These are phyloP conservation scores for Leptopilina myrica DNA, from an alignment of 2,888 invertebrate genomes.

Conservation along the genomic window DNA sequence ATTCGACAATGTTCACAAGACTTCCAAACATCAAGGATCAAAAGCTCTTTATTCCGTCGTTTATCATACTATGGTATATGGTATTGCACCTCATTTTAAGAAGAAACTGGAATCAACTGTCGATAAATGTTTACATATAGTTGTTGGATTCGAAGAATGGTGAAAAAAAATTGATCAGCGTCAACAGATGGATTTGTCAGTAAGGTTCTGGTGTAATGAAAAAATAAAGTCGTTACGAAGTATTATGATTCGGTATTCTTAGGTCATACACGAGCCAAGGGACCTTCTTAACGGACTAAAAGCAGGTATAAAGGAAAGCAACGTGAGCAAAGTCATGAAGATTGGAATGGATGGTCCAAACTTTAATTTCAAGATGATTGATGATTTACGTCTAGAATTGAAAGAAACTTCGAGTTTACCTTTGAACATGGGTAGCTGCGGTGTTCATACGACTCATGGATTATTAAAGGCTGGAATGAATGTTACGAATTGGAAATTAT, in stretches of 20 bases:
- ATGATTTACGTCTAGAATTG: constrained; percentile 21
- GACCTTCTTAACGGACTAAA: constrained; percentile 36
- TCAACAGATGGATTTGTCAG: constrained; percentile 60
- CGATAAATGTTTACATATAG: constrained; percentile 39
- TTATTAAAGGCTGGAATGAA: constrained; percentile 60
- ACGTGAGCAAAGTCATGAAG: constrained; percentile 33
- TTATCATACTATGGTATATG: constrained; percentile 44
- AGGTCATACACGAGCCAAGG: constrained; percentile 39
- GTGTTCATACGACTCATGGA: constrained; percentile 62
- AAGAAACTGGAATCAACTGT: constrained; percentile 31
- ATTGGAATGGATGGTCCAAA: constrained; percentile 43
- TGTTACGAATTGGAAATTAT: constrained; percentile 58
- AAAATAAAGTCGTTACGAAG: constrained; percentile 53
- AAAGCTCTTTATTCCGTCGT: constrained; percentile 36
- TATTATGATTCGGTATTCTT: constrained; percentile 60
- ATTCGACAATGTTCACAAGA: background rate
- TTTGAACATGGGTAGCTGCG: constrained; percentile 62
- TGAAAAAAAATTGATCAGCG: constrained; percentile 56
- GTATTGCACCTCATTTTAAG: constrained; percentile 49
- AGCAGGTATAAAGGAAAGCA: constrained; percentile 9
- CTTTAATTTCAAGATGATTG: constrained; percentile 33
- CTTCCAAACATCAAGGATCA: background rate
- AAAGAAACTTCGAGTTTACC: constrained; percentile 41
- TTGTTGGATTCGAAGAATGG: constrained; percentile 56
- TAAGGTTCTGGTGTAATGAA: constrained; percentile 58